Percentiles rank a stretch among this genome's conserved stretches.
These are phyloP conservation scores for Spicauda simplicius DNA, from an alignment of 2,888 invertebrate genomes.

Conservation along the genomic window DNA sequence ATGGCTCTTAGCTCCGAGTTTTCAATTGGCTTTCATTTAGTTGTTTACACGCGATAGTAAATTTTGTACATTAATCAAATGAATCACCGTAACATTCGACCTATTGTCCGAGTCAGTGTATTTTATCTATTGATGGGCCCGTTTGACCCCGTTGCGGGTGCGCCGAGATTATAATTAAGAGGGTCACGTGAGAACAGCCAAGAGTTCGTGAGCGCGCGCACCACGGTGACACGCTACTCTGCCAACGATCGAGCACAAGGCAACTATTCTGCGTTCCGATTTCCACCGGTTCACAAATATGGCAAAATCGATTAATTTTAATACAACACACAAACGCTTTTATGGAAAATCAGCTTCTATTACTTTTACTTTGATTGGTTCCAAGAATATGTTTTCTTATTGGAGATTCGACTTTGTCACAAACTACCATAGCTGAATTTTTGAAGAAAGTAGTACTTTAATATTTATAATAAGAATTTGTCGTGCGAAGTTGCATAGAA, in stretches of 20 bases:
- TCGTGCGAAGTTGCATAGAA: neutral
- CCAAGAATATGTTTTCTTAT: neutral
- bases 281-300: conserved; percentile 49
- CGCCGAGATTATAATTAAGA: conserved; percentile 70
- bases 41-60: conserved; percentile 37
- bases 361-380: conserved; percentile 20
- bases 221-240: conserved; percentile 72
- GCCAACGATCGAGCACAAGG: conserved; percentile 74
- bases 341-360: conserved; percentile 19
- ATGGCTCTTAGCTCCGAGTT: conserved; percentile 26
- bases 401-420: neutral
- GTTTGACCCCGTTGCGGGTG: conserved; percentile 60
- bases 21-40: conserved; percentile 35
- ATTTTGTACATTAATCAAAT: conserved; percentile 37
- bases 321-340: conserved; percentile 10
- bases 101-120: conserved; percentile 37
- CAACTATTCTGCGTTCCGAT: conserved; percentile 63
- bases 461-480: too few relatives aligned
- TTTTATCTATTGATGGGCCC: conserved; percentile 44
- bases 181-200: conserved; percentile 71
- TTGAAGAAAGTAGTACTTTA: too few relatives aligned
- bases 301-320: conserved; percentile 37
- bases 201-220: conserved; percentile 73
- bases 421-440: too few relatives aligned
- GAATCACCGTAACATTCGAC: conserved; percentile 38